Conservation (phyloP, 2,888 invertebrate species). For the Empis stercorea region DNA sequence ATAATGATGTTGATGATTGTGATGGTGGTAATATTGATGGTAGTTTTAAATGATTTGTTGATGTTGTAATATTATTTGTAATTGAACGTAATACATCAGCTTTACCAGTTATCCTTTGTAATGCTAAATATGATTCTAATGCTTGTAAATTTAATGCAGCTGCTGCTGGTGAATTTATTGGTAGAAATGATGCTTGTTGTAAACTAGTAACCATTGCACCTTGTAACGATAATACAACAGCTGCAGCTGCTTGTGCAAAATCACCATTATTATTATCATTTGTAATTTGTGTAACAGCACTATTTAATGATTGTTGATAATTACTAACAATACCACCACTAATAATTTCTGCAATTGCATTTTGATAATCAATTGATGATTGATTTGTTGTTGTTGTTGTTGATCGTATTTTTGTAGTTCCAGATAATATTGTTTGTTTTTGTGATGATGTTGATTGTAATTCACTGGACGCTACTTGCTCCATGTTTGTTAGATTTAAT, state of each 20-base stretch:
- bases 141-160: slow-evolving; percentile 76
- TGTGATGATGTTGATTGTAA: slow-evolving; percentile 7
- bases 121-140: slow-evolving; percentile 69
- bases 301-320: slow-evolving; percentile 1
- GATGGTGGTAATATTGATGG: background rate
- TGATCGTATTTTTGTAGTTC: slow-evolving; percentile 15
- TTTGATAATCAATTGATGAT: no score
- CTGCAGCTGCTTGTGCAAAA: slow-evolving; percentile 44
- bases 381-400: background rate
- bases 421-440: slow-evolving; percentile 8
- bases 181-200: slow-evolving; percentile 70
- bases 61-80: slow-evolving; percentile 6
- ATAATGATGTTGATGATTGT: slow-evolving; percentile 17
- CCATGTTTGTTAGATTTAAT: slow-evolving; percentile 10
- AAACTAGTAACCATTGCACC: slow-evolving; percentile 74
- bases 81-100: slow-evolving; percentile 50
- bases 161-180: slow-evolving; percentile 71
- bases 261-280: slow-evolving; percentile 27
- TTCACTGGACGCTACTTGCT: slow-evolving; percentile 19
- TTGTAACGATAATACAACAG: slow-evolving; percentile 68
- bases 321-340: background rate
- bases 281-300: background rate
- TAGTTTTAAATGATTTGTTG: slow-evolving; percentile 6
- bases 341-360: background rate
- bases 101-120: slow-evolving; percentile 62